These are phyloP conservation scores for Amaurobius ferox DNA, from an alignment of 2,888 invertebrate species.

Conservation along the genomic window DNA sequence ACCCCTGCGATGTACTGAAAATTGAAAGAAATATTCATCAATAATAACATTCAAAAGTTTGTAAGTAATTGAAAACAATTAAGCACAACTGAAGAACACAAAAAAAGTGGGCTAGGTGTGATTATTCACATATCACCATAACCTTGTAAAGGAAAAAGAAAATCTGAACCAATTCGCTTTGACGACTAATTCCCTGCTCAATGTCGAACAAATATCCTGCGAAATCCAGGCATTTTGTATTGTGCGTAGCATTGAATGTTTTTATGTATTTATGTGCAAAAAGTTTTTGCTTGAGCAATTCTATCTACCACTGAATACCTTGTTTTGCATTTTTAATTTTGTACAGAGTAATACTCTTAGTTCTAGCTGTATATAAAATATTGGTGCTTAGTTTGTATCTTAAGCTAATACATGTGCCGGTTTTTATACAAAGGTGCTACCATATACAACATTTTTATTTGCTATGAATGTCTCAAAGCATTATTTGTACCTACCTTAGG, in stretches of 20 bases:
- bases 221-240: too few species aligned
- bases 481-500: constrained; percentile 1
- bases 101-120: too few species aligned
- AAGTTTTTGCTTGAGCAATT: constrained; percentile 53
- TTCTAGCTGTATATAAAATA: constrained; percentile 62
- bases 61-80: too few species aligned
- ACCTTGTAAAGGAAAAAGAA: too few species aligned
- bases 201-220: too few species aligned
- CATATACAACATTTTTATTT: constrained; percentile 35
- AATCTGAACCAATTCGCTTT: too few species aligned
- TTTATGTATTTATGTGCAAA: background rate
- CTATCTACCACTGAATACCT: constrained; percentile 38
- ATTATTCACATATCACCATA: too few species aligned
- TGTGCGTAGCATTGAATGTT: background rate
- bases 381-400: constrained; percentile 59
- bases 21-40: too few species aligned
- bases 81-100: too few species aligned
- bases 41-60: too few species aligned
- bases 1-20: too few species aligned
- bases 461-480: constrained; percentile 39
- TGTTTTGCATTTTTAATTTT: constrained; percentile 21
- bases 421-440: constrained; percentile 68
- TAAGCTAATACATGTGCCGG: constrained; percentile 50
- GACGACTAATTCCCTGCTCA: too few species aligned
- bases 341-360: constrained; percentile 50